phyloP scores from a whole-genome alignment of 2,797 vertebrate species.

The Micropoecilia bifurca region DNA sequence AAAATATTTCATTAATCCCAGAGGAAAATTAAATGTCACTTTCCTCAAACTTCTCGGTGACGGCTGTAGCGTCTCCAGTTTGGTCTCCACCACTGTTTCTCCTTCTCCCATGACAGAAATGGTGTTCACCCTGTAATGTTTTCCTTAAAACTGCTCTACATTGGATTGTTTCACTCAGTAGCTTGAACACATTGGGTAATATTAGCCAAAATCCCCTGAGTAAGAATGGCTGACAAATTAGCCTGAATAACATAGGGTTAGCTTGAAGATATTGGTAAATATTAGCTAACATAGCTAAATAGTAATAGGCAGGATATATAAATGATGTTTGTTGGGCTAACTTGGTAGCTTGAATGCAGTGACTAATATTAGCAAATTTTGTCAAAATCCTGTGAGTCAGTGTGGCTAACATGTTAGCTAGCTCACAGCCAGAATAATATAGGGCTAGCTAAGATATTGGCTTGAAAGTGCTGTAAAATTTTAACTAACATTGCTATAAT shows the following conservation, averaged over 20 bases:
- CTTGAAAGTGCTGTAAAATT: not conserved
- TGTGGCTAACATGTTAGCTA: not conserved
- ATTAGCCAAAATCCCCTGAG: not conserved
- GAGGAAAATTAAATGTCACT: not conserved
- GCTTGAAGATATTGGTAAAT: not conserved
- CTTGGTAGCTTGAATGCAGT: not conserved
- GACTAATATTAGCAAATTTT: not conserved
- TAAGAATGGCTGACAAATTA: not conserved
- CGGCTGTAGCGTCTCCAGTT: not conserved
- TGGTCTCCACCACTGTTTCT: not conserved
- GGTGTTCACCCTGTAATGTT: not conserved
- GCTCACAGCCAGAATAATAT: not conserved
- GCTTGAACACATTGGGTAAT: too few relatives aligned
- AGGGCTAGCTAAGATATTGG: not conserved
- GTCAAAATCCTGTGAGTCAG: not conserved
- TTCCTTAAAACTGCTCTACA: conserved; percentile 19
- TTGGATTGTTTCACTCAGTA: not conserved
- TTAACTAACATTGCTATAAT: not conserved
- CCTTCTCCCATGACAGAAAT: not conserved
- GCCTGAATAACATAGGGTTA: not conserved
- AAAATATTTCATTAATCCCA: not conserved
- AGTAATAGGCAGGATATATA: not conserved
- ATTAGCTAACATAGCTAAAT: too few relatives aligned
- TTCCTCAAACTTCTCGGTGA: not conserved
- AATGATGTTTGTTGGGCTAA: not conserved